Base-by-base conservation (phyloP, 2,113 vertebrate species). In the Trochalopteron elliotii region DNA sequence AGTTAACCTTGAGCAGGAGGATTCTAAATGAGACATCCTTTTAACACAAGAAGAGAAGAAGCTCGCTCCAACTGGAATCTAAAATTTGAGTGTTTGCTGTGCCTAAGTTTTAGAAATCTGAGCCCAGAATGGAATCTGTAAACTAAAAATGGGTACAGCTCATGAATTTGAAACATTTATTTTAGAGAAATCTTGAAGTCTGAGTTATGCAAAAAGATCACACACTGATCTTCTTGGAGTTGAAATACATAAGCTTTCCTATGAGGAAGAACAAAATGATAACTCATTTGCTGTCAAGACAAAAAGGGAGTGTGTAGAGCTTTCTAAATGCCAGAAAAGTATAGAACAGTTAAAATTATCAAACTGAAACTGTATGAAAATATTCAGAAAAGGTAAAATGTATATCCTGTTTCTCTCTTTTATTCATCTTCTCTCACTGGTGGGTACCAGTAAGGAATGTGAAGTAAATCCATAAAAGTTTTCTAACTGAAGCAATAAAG, bases 91-190 rank as follows among this genome's bases (percentile, higher is more conserved):
- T 12, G 1, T 68, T 97, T 94, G 31, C 56, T 82, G 12, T 53
- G 80, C 65, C 44, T 86, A 67, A 76, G 47, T 81, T 94, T 77
- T 70, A 72, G 68, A 80, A 83, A 92, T 86, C 56, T 56, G 77
- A 94, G 70, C 77, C 69, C 69, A 83, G 60, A 94, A 90, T 79
- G 81, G 93, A 89, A 89, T 87, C 44, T 61, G 69, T 60, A 94
- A 94, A 67, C 81, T 93, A 93, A 94, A 97, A 95, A 79, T 68
- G 77, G 33, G 31, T 64, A 37, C 53, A 84, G 44, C 35, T 68
- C 79, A 71, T 94, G 87, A 75, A 93, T 83, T 82, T 71, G n/a
- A 92, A 94, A 84, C 5, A 10, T 52, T 93, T 82, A n/a, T 89
- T 94, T 93, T 59, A 83, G 52, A 90, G 40, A 83, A 77, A 22